Evolutionary conservation across 2,888 invertebrate species (phyloP), one percentile per base, ranked within the genome.

Genomic region (Dioctria rufipes): DNA sequence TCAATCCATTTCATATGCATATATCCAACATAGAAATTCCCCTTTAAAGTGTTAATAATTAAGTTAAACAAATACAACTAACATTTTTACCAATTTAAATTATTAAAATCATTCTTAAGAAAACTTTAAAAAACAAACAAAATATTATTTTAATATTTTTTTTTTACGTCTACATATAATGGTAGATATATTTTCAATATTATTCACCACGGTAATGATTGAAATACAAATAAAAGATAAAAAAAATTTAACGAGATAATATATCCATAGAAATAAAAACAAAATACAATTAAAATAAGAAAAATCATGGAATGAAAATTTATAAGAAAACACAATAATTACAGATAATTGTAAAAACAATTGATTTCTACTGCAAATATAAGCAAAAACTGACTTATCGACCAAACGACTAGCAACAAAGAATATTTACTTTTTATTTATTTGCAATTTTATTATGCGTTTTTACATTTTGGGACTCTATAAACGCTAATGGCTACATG

Each of bases 101-200:
- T 37, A 73, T 60, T 73, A 58, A 39, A 43, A 43, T 51, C 60
- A 73, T 13, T 73, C 40, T 58, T 73, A 42, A 58, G 60, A 42
- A 60, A 60, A 42, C 40, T 5, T 73, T 73, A 58, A 39, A n/a
- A 49, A 54, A 54, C 6, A 54, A 54, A 8, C 4, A 54, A 46
- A 77, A 43, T 63, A 49, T 63, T 63, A 43, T 63, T 77, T 63
- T 40, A 77, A 77, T 77, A 77, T 77, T 63, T 77, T 77, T 77
- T n/a, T 25, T 25, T 25, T 25, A 25, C 2, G 25, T 25, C 25
- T 2, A 77, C 77, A 37, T 77, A 63, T 63, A 61, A 75, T 63
- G 37, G 49, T 77, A 77, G 61, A 77, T 77, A 77, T 46, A 25
- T 77, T 77, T 63, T 63, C 46, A 39, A 77, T 63, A 63, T 61